Evolutionary conservation across 2,888 invertebrate species (phyloP).

Genomic region (Allacma fusca): DNA sequence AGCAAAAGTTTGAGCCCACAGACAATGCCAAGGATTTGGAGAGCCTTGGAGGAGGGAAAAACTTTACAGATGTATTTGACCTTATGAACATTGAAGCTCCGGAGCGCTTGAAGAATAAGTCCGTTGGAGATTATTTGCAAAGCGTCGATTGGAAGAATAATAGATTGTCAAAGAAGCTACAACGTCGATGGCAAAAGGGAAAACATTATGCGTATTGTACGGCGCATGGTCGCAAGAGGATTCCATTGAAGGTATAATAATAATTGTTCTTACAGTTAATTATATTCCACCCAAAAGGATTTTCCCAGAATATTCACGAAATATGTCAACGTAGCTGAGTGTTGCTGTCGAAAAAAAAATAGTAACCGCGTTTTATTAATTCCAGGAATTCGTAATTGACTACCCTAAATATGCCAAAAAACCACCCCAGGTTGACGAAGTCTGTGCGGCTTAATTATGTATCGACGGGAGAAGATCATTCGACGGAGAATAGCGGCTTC

Average conservation of each 20-base stretch:
- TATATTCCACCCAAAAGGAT: too few relatives aligned
- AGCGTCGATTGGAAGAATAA: constrained; percentile 39
- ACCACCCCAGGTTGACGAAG: background rate
- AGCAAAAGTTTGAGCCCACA: background rate
- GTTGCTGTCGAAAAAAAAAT: too few relatives aligned
- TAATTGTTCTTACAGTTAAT: too few relatives aligned
- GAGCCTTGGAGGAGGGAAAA: background rate
- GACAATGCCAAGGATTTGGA: constrained; percentile 23
- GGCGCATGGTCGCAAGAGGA: constrained; percentile 42
- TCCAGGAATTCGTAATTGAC: background rate
- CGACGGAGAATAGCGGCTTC: too few relatives aligned
- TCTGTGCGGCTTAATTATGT: too few relatives aligned
- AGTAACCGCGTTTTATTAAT: background rate
- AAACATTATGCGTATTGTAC: constrained; percentile 55
- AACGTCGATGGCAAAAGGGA: constrained; percentile 50
- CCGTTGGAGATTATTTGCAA: constrained; percentile 49
- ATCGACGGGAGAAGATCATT: too few relatives aligned
- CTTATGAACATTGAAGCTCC: constrained; percentile 4
- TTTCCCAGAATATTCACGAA: too few relatives aligned
- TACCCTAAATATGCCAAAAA: background rate
- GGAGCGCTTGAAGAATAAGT: constrained; percentile 18
- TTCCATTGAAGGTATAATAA: constrained; percentile 50
- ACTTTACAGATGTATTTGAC: background rate
- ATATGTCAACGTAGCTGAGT: too few relatives aligned
- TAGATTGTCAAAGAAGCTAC: constrained; percentile 38